Evolutionary conservation across 2,797 vertebrate genomes (phyloP).

Genomic region (Okamejei kenojei): DNA sequence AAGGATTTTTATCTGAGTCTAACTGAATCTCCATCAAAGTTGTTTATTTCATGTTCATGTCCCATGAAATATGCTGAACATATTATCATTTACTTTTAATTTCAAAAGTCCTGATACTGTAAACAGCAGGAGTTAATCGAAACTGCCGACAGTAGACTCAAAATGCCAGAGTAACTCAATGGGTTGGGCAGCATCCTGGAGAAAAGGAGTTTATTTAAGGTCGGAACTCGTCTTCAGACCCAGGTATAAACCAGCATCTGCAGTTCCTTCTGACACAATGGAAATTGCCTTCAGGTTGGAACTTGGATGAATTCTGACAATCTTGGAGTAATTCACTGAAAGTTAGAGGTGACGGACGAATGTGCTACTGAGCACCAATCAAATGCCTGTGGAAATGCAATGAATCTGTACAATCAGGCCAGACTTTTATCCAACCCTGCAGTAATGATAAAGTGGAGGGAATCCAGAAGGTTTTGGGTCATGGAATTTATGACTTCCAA

Average conservation of each 20-base stretch:
- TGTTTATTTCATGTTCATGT: not conserved
- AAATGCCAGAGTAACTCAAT: too few species aligned
- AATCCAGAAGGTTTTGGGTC: constrained; percentile 11
- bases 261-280: not conserved
- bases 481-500: not conserved
- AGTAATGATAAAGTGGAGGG: not conserved
- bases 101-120: not conserved
- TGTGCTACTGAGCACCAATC: not conserved
- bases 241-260: too few species aligned
- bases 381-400: not conserved
- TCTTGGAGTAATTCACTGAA: not conserved
- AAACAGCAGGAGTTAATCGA: not conserved
- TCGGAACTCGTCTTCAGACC: too few species aligned
- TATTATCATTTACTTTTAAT: too few species aligned
- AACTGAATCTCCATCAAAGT: not conserved
- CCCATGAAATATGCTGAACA: not conserved
- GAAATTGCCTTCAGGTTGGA: not conserved
- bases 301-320: not conserved
- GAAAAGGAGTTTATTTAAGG: too few species aligned
- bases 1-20: not conserved
- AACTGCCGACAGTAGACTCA: not conserved
- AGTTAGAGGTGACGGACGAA: not conserved
- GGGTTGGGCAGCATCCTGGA: too few species aligned
- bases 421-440: not conserved
- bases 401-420: not conserved